Evolutionary conservation across 2,888 invertebrate genomes (phyloP).

Genomic region (Drymonia ruficornis): DNA sequence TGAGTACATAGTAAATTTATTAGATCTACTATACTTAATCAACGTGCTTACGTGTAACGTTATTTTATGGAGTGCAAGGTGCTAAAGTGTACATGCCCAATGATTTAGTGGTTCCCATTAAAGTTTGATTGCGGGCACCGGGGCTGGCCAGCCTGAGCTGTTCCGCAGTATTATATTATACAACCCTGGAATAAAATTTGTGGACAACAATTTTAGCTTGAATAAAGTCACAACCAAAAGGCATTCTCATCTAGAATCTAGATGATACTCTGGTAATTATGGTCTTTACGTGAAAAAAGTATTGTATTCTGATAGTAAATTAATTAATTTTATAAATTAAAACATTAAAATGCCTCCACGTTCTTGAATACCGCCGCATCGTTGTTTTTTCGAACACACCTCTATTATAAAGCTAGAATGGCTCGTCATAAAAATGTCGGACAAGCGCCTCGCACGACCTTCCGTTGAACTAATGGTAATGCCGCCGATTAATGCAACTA

Average conservation of each 20-base stretch:
- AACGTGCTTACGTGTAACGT: neutral
- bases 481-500: constrained; percentile 55
- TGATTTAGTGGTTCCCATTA: constrained; percentile 53
- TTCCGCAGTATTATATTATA: constrained; percentile 27
- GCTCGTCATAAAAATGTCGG: constrained; percentile 5
- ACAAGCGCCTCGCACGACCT: constrained; percentile 1
- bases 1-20: neutral
- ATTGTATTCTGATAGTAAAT: no score
- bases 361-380: neutral
- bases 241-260: no score
- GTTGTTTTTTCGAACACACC: neutral
- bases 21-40: neutral
- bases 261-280: no score
- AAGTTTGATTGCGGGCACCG: constrained; percentile 43
- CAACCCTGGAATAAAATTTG: constrained; percentile 12
- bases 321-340: no score
- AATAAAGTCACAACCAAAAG: no score
- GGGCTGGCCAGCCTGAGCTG: constrained; percentile 23
- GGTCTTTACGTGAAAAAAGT: no score
- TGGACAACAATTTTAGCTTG: constrained; percentile 7
- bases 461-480: constrained; percentile 18
- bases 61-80: constrained; percentile 25
- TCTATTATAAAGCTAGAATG: neutral
- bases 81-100: constrained; percentile 36
- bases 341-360: no score